These are phyloP conservation scores for Ichneumoninae sp. DNA, from an alignment of 2,888 invertebrate species.

Conservation along the genomic window DNA sequence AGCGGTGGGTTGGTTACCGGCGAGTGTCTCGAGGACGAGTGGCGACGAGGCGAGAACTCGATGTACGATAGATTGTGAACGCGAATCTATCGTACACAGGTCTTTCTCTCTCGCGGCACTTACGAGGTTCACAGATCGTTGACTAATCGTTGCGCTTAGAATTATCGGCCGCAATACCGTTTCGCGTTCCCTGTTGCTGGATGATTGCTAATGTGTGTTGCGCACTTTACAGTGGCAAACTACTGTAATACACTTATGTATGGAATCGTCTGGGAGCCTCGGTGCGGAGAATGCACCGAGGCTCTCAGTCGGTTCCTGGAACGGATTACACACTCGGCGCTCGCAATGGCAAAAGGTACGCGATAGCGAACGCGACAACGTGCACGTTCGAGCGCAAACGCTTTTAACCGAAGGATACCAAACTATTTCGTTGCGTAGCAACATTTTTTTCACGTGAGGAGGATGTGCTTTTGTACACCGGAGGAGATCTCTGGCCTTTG, in stretches of 20 bases:
- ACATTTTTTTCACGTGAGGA: slow-evolving; percentile 22
- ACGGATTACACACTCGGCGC: slow-evolving; percentile 40
- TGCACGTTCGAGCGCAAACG: slow-evolving; percentile 37
- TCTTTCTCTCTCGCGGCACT: not conserved
- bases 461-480: not conserved
- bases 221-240: slow-evolving; percentile 1
- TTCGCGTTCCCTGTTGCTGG: slow-evolving; percentile 6
- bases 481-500: not conserved
- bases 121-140: slow-evolving; percentile 15
- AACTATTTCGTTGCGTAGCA: slow-evolving; percentile 1
- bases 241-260: slow-evolving; percentile 7
- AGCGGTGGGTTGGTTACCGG: not conserved
- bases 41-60: slow-evolving; percentile 33
- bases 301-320: slow-evolving; percentile 58
- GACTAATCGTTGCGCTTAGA: slow-evolving; percentile 34
- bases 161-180: slow-evolving; percentile 24
- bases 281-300: slow-evolving; percentile 37
- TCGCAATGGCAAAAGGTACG: slow-evolving; percentile 20
- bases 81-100: slow-evolving; percentile 10
- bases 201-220: slow-evolving; percentile 3
- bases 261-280: slow-evolving; percentile 40
- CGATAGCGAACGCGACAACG: not conserved
- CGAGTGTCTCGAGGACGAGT: slow-evolving; percentile 33
- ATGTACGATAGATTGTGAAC: slow-evolving; percentile 20
- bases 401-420: slow-evolving; percentile 30